These are phyloP conservation scores for Thunnus maccoyii DNA, from an alignment of 2,113 vertebrate species.

Conservation along the genomic window DNA sequence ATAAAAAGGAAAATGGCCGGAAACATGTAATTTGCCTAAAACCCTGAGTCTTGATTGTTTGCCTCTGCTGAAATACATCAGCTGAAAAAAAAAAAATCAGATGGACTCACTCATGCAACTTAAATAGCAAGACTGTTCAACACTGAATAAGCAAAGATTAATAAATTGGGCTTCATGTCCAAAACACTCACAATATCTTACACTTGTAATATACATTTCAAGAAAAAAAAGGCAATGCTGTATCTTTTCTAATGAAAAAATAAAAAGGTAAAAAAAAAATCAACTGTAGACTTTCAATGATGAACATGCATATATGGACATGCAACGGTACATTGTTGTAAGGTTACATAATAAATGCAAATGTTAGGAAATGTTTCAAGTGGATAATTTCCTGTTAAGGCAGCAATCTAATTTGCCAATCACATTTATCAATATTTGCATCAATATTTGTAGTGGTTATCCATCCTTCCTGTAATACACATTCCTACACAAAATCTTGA, in stretches of 20 bases:
- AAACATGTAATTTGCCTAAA: too few relatives aligned
- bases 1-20: too few relatives aligned
- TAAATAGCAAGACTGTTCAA: too few relatives aligned
- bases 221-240: too few relatives aligned
- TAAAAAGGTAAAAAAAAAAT: too few relatives aligned
- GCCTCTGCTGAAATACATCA: neutral
- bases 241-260: too few relatives aligned
- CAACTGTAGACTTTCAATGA: neutral
- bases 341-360: neutral
- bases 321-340: neutral
- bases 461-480: neutral
- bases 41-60: too few relatives aligned
- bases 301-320: neutral
- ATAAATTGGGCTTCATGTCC: neutral
- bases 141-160: neutral
- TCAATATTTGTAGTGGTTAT: too few relatives aligned
- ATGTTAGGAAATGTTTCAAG: neutral
- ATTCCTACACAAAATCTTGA: neutral
- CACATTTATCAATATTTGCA: neutral
- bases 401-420: neutral
- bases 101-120: too few relatives aligned
- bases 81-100: neutral
- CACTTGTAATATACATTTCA: too few relatives aligned
- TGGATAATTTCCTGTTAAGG: constrained; percentile 7
- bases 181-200: too few relatives aligned